Evolutionary conservation across 1,140 invertebrate species (phyloP).

Genomic region (Hydropsyche tenuis): DNA sequence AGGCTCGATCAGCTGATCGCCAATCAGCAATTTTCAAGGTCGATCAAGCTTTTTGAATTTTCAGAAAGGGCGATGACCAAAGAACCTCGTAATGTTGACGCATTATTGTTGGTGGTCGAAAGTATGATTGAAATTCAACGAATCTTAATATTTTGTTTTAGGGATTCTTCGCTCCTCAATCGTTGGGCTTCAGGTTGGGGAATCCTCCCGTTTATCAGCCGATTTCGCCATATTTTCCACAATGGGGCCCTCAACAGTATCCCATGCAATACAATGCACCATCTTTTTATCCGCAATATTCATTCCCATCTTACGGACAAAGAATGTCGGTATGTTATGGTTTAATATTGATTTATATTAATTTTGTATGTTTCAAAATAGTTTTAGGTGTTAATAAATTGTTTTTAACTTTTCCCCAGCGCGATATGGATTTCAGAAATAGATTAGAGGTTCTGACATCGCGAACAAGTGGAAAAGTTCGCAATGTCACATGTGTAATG

Average conservation of each 20-base stretch:
- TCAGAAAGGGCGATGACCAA: too few relatives aligned
- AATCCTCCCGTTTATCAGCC: constrained; percentile 54
- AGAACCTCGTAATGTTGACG: too few relatives aligned
- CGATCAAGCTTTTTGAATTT: not conserved
- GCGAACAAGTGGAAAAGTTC: constrained; percentile 60
- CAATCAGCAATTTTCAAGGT: not conserved
- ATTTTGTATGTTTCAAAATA: not conserved
- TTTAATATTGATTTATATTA: not conserved
- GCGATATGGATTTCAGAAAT: constrained; percentile 66
- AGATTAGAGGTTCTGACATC: constrained; percentile 65
- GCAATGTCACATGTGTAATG: constrained; percentile 72
- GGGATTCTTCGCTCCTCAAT: constrained; percentile 49
- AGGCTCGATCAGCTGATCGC: constrained; percentile 62
- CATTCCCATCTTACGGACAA: constrained; percentile 53
- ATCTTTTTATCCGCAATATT: constrained; percentile 54
- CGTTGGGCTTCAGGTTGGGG: constrained; percentile 51
- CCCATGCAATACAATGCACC: constrained; percentile 53
- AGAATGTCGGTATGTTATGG: constrained; percentile 57
- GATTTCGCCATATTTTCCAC: constrained; percentile 42
- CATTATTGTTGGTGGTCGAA: too few relatives aligned
- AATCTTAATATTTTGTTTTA: constrained; percentile 35
- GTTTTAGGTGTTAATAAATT: not conserved
- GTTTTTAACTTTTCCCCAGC: constrained; percentile 53
- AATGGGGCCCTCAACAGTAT: constrained; percentile 53
- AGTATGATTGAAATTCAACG: not conserved